phyloP scores from a whole-genome alignment of 2,888 invertebrate species.

The Cheilosia impressa region DNA sequence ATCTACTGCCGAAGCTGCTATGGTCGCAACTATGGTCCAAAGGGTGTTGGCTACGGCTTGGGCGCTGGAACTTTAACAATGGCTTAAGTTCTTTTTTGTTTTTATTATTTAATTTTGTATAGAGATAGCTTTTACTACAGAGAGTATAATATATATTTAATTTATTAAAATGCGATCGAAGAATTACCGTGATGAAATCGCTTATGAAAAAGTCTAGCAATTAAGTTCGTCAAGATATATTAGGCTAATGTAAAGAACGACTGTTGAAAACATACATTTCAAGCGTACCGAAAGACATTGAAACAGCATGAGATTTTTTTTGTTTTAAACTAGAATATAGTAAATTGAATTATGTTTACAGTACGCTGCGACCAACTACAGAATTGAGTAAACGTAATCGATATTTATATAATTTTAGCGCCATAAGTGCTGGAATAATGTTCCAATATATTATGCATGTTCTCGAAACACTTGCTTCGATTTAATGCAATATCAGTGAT shows the following conservation, averaged over 20 bases:
- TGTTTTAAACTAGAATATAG: constrained; percentile 16
- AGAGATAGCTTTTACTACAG: constrained; percentile 53
- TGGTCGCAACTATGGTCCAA: constrained; percentile 93
- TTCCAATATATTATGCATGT: constrained; percentile 1
- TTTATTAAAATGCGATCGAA: constrained; percentile 59
- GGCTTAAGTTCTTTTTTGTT: constrained; percentile 86
- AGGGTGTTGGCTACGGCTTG: constrained; percentile 95
- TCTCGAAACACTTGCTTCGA: neutral
- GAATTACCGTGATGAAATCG: constrained; percentile 72
- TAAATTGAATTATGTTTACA: constrained; percentile 4
- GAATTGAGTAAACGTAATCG: neutral
- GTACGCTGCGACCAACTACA: neutral
- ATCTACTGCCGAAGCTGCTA: constrained; percentile 97
- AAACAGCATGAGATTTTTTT: constrained; percentile 44
- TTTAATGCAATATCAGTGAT: neutral
- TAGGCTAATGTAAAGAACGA: constrained; percentile 40
- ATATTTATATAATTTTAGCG: neutral
- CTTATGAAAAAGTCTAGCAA: constrained; percentile 38
- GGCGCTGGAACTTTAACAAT: constrained; percentile 95
- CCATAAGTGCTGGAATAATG: constrained; percentile 1
- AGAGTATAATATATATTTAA: constrained; percentile 35
- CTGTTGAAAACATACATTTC: constrained; percentile 58
- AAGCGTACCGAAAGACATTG: constrained; percentile 65
- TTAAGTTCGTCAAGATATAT: constrained; percentile 58
- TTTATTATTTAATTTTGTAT: constrained; percentile 50